Conservation (phyloP, 2,888 invertebrate species). For the Leptinotarsa haldemani region DNA sequence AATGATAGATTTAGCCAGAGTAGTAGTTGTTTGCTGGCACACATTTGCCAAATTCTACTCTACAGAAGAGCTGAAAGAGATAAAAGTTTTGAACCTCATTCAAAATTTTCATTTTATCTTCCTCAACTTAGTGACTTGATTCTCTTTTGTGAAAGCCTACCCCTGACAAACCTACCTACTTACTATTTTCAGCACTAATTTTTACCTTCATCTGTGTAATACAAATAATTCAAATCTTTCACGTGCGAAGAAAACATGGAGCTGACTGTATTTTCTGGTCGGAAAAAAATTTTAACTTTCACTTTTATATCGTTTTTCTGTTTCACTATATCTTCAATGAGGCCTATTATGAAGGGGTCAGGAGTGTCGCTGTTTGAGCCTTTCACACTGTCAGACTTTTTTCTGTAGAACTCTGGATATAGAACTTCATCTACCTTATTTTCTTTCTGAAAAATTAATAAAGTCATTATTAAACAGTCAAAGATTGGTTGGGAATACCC, state of each 20-base stretch:
- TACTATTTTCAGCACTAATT: background rate
- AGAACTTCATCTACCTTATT: slow-evolving; percentile 76
- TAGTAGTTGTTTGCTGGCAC: too few species aligned
- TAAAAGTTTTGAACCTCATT: too few species aligned
- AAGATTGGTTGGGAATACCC: slow-evolving; percentile 38
- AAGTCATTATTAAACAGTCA: background rate
- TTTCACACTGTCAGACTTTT: slow-evolving; percentile 75
- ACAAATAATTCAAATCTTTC: slow-evolving; percentile 78
- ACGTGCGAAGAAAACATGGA: slow-evolving; percentile 70
- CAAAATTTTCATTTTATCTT: too few species aligned
- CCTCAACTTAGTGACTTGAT: too few species aligned
- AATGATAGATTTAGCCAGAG: too few species aligned
- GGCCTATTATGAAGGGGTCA: slow-evolving; percentile 81
- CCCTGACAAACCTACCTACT: background rate
- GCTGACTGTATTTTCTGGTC: slow-evolving; percentile 80
- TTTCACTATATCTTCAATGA: slow-evolving; percentile 73
- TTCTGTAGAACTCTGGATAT: slow-evolving; percentile 85
- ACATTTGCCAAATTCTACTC: too few species aligned
- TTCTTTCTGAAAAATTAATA: slow-evolving; percentile 46
- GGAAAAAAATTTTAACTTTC: slow-evolving; percentile 76
- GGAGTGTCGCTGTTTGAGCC: slow-evolving; percentile 80
- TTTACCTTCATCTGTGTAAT: slow-evolving; percentile 80
- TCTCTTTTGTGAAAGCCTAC: background rate
- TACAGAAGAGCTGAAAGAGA: too few species aligned
- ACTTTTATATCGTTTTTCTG: slow-evolving; percentile 71